Evolutionary conservation across 2,888 invertebrate genomes (phyloP).

Genomic region (Erebia ligea): DNA sequence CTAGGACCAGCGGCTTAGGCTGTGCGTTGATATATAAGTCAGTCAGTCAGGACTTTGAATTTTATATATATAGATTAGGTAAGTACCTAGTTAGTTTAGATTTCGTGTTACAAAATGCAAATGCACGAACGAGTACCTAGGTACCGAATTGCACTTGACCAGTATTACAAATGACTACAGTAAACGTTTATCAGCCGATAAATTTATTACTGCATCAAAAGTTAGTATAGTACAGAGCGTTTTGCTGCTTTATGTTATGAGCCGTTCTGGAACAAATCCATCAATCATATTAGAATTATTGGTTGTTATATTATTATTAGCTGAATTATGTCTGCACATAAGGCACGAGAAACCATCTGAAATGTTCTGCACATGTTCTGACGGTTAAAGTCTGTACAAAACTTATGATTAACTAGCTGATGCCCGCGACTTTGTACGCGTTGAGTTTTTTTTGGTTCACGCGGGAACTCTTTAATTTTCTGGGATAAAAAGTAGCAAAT

Average conservation of each 20-base stretch:
- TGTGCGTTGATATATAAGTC: too few species aligned
- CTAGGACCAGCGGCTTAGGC: too few species aligned
- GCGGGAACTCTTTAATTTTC: too few species aligned
- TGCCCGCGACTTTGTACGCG: too few species aligned
- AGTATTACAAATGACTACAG: constrained; percentile 16
- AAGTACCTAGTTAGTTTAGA: background rate
- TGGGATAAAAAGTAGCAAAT: too few species aligned
- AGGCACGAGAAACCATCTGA: background rate
- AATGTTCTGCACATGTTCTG: background rate
- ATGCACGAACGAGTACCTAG: background rate
- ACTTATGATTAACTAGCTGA: too few species aligned
- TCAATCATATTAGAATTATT: constrained; percentile 36
- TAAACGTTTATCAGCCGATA: constrained; percentile 14
- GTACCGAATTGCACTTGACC: constrained; percentile 5
- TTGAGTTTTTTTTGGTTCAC: too few species aligned
- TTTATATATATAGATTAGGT: too few species aligned
- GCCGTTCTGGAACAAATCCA: constrained; percentile 30
- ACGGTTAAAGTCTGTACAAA: too few species aligned
- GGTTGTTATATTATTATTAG: constrained; percentile 31
- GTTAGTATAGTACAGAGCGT: constrained; percentile 17
- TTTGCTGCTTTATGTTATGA: constrained; percentile 15
- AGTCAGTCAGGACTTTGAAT: too few species aligned
- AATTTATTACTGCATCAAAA: constrained; percentile 20
- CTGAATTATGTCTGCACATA: constrained; percentile 15
- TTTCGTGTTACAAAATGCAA: background rate